These are phyloP conservation scores for Anhinga rufa DNA, from an alignment of 2,113 vertebrate species.

Conservation along the genomic window DNA sequence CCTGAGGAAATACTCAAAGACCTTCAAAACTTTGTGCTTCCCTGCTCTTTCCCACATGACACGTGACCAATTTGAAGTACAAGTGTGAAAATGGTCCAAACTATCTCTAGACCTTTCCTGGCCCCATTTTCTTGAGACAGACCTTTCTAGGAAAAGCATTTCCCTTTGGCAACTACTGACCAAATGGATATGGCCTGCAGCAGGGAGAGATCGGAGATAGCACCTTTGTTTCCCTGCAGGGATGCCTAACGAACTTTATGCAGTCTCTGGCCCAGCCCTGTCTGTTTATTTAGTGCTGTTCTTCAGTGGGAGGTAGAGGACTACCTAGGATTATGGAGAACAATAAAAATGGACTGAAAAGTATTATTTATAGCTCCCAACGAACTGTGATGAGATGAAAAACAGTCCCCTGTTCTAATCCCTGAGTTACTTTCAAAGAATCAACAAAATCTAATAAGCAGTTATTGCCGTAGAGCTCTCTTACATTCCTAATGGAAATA, in stretches of 20 bases:
- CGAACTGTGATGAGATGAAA: not conserved
- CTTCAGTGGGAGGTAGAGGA: not conserved
- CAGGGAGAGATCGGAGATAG: rapidly evolving
- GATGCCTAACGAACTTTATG: rapidly evolving
- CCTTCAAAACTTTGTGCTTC: not conserved
- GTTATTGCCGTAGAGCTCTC: not conserved
- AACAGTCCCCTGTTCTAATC: not conserved
- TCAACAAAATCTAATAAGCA: not conserved
- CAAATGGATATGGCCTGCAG: not conserved
- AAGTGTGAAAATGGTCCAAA: not conserved
- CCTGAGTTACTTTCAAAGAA: not conserved
- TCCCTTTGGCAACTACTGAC: not conserved
- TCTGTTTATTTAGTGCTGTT: not conserved
- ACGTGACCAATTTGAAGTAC: not conserved
- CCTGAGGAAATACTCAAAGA: not conserved
- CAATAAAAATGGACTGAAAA: not conserved
- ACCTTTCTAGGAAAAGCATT: not conserved
- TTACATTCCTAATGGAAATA: not conserved
- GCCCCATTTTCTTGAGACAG: not conserved
- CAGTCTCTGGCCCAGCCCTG: not conserved
- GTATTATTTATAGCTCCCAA: not conserved
- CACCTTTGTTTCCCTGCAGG: rapidly evolving
- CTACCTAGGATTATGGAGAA: not conserved
- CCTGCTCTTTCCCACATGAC: not conserved
- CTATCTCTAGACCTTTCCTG: not conserved